phyloP scores from a whole-genome alignment of 2,797 vertebrate genomes.

The Amniataba percoides region DNA sequence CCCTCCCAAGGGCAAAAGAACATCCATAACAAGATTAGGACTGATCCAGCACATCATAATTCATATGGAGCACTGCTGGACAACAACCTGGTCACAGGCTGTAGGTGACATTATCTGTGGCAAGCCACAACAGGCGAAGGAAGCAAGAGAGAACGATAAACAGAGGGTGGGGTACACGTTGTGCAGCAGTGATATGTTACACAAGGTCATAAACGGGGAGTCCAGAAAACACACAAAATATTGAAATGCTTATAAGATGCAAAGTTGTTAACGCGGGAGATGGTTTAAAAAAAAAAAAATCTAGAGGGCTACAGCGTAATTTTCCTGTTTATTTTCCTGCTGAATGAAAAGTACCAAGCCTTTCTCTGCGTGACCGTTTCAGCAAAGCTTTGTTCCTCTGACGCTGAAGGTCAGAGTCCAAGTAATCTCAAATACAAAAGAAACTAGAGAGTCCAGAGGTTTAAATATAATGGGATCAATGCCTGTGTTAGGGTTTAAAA shows the following conservation, averaged over 20 bases:
- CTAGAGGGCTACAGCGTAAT: constrained; percentile 10
- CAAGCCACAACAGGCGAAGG: constrained; percentile 32
- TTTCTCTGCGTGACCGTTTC: constrained; percentile 48
- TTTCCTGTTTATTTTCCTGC: constrained; percentile 18
- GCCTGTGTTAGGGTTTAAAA: constrained; percentile 69
- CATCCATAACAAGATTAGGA: constrained; percentile 87
- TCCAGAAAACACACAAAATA: constrained; percentile 4
- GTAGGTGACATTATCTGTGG: constrained; percentile 77
- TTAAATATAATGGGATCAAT: constrained; percentile 70
- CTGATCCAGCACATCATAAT: constrained; percentile 83
- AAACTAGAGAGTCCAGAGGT: constrained; percentile 55
- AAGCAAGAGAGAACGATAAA: constrained; percentile 32
- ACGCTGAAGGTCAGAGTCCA: constrained; percentile 62
- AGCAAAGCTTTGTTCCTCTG: constrained; percentile 60
- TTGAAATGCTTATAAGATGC: constrained; percentile 6
- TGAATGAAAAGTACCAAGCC: constrained; percentile 20
- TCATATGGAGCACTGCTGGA: constrained; percentile 76
- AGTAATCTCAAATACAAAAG: constrained; percentile 61
- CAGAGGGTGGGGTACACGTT: constrained; percentile 6
- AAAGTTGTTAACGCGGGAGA: background rate
- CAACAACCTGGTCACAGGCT: constrained; percentile 73
- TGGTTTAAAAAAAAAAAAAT: constrained; percentile 24
- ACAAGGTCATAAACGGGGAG: constrained; percentile 18
- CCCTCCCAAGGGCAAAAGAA: constrained; percentile 84
- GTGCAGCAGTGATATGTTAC: constrained; percentile 9